Evolutionary conservation across 2,888 invertebrate species (phyloP).

Genomic region (Helleia helle): DNA sequence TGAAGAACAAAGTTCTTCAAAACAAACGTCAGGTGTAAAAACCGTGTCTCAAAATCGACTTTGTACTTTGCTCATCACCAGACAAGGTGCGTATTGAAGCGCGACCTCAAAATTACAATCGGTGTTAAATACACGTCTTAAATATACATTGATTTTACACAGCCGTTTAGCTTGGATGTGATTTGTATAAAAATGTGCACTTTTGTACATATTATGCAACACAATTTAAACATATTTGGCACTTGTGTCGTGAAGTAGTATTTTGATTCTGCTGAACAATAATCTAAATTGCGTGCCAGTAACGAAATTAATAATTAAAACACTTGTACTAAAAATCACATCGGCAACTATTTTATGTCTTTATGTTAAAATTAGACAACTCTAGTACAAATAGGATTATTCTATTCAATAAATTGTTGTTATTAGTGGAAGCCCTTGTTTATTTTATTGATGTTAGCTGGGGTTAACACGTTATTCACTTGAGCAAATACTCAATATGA

Average conservation of each 20-base stretch:
- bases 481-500: slow-evolving; percentile 54
- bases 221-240: background rate
- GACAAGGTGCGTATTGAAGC: background rate
- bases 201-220: slow-evolving; percentile 5
- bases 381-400: background rate
- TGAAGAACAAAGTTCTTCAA: background rate
- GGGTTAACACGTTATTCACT: slow-evolving; percentile 30
- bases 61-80: slow-evolving; percentile 65
- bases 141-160: slow-evolving; percentile 2
- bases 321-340: background rate
- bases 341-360: background rate
- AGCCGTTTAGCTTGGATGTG: slow-evolving; percentile 2
- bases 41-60: slow-evolving; percentile 17
- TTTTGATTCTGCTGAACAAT: too few relatives aligned
- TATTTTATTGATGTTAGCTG: slow-evolving; percentile 21
- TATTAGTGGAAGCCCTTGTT: slow-evolving; percentile 44
- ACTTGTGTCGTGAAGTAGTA: background rate
- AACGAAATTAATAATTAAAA: background rate
- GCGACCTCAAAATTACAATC: background rate
- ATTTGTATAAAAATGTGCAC: slow-evolving; percentile 6
- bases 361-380: background rate
- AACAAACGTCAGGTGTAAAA: background rate
- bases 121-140: background rate
- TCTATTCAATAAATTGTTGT: slow-evolving; percentile 30
- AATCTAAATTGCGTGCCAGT: background rate